These are phyloP conservation scores for Mycalesis mineus DNA, from an alignment of 2,888 invertebrate genomes.

Conservation along the genomic window DNA sequence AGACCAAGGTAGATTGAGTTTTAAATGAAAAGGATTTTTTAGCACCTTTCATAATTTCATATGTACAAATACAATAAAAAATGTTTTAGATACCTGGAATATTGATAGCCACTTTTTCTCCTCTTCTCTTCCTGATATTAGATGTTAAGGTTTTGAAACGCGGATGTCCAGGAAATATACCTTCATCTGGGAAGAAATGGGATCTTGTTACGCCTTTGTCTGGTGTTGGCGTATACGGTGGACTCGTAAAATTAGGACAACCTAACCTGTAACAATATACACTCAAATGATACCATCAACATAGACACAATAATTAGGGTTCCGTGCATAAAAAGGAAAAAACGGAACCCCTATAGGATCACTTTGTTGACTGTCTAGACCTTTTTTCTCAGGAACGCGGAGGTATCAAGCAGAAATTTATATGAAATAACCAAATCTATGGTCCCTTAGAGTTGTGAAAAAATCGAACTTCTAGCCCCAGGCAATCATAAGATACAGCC, in stretches of 20 bases:
- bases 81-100: conserved; percentile 89
- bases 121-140: conserved; percentile 94
- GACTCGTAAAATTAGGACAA: conserved; percentile 91
- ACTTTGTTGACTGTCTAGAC: no score
- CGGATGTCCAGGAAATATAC: conserved; percentile 96
- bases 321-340: not conserved
- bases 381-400: no score
- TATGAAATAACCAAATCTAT: no score
- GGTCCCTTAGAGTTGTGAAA: no score
- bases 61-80: no score
- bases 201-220: conserved; percentile 87
- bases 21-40: not conserved
- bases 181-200: conserved; percentile 95
- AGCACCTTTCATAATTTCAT: no score
- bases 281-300: no score
- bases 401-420: no score
- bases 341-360: not conserved
- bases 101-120: conserved; percentile 97
- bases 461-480: no score
- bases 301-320: no score
- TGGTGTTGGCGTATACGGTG: conserved; percentile 81
- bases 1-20: no score
- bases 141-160: conserved; percentile 94
- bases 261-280: conserved; percentile 85
- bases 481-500: no score